phyloP scores from a whole-genome alignment of 2,113 vertebrate genomes.

The Cochlearius cochlearius region DNA sequence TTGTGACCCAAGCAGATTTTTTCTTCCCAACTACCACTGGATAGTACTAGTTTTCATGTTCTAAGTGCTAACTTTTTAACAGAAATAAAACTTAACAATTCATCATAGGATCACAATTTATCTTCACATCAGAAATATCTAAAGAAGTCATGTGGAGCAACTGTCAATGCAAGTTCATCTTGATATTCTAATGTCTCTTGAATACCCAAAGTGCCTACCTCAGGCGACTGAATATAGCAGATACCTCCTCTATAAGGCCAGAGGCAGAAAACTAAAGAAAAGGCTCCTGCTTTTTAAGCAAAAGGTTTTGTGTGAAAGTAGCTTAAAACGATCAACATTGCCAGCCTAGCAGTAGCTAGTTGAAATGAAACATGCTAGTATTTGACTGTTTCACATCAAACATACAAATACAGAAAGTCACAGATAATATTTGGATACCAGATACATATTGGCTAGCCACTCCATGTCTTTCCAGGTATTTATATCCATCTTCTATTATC shows the following conservation, averaged over 20 bases:
- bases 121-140: not conserved
- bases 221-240: not conserved
- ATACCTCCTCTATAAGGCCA: not conserved
- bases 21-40: fast-evolving
- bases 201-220: not conserved
- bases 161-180: not conserved
- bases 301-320: not conserved
- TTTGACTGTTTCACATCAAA: not conserved
- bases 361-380: not conserved
- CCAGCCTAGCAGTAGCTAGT: not conserved
- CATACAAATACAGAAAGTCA: not conserved
- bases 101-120: not conserved
- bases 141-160: not conserved
- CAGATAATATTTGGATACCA: not conserved
- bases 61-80: not conserved
- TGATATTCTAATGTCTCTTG: not conserved
- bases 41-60: not conserved
- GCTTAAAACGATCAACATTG: not conserved
- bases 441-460: not conserved
- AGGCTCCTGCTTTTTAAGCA: not conserved
- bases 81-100: not conserved
- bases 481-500: not conserved
- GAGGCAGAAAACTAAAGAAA: not conserved
- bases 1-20: not conserved
- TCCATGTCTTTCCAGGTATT: not conserved